A percentile compares a stretch with the other conserved stretches of the same genome.
phyloP scores from a whole-genome alignment of 2,888 invertebrate genomes.

The Polymixis lichenea region DNA sequence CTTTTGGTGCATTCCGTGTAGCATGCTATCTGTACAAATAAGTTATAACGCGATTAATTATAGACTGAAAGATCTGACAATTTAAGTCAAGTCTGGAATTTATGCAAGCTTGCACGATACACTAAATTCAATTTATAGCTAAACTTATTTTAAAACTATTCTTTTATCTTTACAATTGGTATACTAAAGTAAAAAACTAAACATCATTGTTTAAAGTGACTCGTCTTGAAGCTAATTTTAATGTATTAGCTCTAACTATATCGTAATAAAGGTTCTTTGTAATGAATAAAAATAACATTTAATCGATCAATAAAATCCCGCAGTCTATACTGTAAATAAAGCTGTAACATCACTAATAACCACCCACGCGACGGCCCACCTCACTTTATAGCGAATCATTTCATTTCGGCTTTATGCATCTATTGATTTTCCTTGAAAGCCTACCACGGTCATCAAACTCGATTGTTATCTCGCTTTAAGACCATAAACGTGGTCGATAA shows the following conservation, averaged over 20 bases:
- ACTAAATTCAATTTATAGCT: constrained; percentile 11
- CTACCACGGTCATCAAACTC: constrained; percentile 59
- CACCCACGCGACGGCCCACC: constrained; percentile 19
- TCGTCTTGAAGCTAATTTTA: constrained; percentile 1
- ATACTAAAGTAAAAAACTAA: background rate
- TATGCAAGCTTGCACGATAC: constrained; percentile 7
- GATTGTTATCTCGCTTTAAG: constrained; percentile 56
- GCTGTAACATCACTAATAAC: constrained; percentile 35
- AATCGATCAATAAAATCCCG: constrained; percentile 25
- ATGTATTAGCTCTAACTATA: background rate
- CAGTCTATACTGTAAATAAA: constrained; percentile 27
- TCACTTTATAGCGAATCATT: constrained; percentile 29
- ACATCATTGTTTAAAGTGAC: constrained; percentile 17
- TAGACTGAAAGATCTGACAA: constrained; percentile 20
- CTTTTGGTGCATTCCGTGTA: constrained; percentile 14
- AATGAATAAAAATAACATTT: constrained; percentile 28
- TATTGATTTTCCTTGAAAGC: constrained; percentile 56
- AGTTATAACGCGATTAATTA: background rate
- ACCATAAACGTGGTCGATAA: constrained; percentile 57
- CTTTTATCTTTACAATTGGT: background rate
- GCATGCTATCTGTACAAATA: constrained; percentile 13
- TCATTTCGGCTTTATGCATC: constrained; percentile 51
- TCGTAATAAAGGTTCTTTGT: constrained; percentile 8
- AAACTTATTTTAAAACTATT: background rate
- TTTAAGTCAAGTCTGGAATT: background rate